A percentile compares a stretch with the other conserved stretches of the same genome.
Conservation (phyloP, 2,113 vertebrate genomes). For the Protobothrops mucrosquamatus region DNA sequence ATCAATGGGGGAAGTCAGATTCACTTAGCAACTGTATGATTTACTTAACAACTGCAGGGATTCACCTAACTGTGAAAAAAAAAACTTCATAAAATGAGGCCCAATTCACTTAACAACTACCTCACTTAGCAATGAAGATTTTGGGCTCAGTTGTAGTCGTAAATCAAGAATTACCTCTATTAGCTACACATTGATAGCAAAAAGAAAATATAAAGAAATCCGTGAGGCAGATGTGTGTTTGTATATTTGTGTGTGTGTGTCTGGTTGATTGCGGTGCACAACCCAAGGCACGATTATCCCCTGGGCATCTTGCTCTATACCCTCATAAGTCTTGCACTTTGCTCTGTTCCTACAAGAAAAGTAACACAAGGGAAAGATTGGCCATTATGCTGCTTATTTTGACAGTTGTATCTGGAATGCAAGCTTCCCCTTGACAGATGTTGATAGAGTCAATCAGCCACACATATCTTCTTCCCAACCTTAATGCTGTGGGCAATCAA, state of each 20-base stretch:
- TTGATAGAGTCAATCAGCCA: constrained; percentile 64
- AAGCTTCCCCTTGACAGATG: constrained; percentile 50
- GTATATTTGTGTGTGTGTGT: neutral
- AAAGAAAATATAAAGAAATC: neutral
- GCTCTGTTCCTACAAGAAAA: neutral
- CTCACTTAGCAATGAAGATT: neutral
- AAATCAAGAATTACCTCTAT: neutral
- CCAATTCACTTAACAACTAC: neutral
- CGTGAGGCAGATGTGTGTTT: neutral
- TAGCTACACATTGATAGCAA: neutral
- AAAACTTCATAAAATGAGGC: neutral
- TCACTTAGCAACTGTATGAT: neutral
- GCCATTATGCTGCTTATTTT: constrained; percentile 40
- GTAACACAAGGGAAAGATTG: constrained; percentile 14
- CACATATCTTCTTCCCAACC: constrained; percentile 58
- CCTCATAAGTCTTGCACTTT: neutral
- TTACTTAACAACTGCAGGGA: neutral
- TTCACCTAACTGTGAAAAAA: neutral
- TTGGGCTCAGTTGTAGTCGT: neutral
- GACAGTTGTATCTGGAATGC: constrained; percentile 38
- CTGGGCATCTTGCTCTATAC: neutral
- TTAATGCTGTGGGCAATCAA: constrained; percentile 63
- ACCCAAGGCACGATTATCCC: neutral
- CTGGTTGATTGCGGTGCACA: neutral
- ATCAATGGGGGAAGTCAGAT: neutral